Percentiles rank a stretch among this genome's conserved stretches.
phyloP scores from a whole-genome alignment of 64 coral and sea anemone species.

The Astreopora myriophthalma region DNA sequence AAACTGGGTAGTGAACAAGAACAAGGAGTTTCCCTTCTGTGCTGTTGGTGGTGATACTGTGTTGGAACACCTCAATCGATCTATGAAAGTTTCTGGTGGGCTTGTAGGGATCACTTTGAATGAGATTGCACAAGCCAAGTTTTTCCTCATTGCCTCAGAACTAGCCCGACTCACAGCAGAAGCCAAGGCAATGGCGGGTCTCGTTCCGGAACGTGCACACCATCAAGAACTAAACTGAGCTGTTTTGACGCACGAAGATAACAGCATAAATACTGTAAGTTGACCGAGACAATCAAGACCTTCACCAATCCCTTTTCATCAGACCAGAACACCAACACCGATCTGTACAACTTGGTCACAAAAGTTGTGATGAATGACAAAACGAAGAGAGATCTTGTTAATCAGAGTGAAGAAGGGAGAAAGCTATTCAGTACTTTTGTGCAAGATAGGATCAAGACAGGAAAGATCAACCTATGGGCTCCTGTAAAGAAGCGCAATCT shows the following conservation, averaged over 20 bases:
- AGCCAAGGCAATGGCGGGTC: slow-evolving; percentile 30
- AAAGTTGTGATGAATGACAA: slow-evolving; percentile 9
- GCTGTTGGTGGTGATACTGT: neutral
- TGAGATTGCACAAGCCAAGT: neutral
- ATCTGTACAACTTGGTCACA: slow-evolving; percentile 20
- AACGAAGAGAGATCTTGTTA: neutral
- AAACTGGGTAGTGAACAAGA: neutral
- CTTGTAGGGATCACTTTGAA: slow-evolving; percentile 25
- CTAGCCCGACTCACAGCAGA: neutral
- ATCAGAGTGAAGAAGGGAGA: neutral
- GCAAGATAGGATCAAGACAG: slow-evolving; percentile 6
- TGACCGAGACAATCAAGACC: slow-evolving; percentile 11
- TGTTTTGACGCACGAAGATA: slow-evolving; percentile 21
- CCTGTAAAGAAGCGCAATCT: neutral
- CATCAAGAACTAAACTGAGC: neutral
- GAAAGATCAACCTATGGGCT: neutral
- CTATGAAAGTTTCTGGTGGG: slow-evolving; percentile 34
- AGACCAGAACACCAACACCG: slow-evolving; percentile 21
- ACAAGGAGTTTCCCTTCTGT: neutral
- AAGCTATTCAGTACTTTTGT: neutral
- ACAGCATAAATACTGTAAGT: slow-evolving; percentile 14
- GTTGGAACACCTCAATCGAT: neutral
- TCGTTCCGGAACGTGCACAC: neutral
- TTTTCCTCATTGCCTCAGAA: slow-evolving; percentile 20
- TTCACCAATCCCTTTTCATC: slow-evolving; percentile 35